phyloP scores from a whole-genome alignment of 2,113 vertebrate genomes.

The Leptocoma aspasia region DNA sequence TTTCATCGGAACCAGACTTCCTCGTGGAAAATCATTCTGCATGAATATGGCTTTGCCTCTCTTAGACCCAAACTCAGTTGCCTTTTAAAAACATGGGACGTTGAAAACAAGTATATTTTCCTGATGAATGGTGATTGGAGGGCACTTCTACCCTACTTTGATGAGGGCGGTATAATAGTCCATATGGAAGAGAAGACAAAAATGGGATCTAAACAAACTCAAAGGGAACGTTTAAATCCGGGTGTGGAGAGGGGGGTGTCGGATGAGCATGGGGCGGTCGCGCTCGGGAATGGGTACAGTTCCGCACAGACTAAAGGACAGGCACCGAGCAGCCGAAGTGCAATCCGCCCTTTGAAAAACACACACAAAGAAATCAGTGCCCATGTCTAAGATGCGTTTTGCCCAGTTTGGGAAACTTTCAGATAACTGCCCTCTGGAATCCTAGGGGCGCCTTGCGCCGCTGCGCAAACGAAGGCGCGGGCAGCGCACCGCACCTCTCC shows the following conservation, averaged over 20 bases:
- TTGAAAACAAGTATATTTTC: neutral
- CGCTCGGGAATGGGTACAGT: accelerated
- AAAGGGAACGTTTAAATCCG: neutral
- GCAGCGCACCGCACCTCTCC: neutral
- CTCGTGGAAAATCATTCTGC: neutral
- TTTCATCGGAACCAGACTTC: neutral
- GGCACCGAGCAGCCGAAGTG: neutral
- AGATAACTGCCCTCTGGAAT: neutral
- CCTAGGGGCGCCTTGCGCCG: neutral
- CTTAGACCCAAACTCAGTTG: neutral
- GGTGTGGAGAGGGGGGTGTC: neutral
- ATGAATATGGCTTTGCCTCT: neutral
- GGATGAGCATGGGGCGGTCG: neutral
- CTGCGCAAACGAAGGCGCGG: neutral
- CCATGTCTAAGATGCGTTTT: neutral
- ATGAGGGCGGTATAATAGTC: neutral
- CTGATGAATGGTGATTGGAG: neutral
- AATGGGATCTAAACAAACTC: neutral
- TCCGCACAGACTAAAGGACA: neutral
- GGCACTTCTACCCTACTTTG: neutral
- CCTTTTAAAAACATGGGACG: neutral
- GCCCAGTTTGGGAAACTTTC: neutral
- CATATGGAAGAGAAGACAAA: neutral
- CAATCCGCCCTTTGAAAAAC: neutral
- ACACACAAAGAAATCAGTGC: neutral